Evolutionary conservation across 2,113 vertebrate genomes (phyloP).

Genomic region (Heteronetta atricapilla): DNA sequence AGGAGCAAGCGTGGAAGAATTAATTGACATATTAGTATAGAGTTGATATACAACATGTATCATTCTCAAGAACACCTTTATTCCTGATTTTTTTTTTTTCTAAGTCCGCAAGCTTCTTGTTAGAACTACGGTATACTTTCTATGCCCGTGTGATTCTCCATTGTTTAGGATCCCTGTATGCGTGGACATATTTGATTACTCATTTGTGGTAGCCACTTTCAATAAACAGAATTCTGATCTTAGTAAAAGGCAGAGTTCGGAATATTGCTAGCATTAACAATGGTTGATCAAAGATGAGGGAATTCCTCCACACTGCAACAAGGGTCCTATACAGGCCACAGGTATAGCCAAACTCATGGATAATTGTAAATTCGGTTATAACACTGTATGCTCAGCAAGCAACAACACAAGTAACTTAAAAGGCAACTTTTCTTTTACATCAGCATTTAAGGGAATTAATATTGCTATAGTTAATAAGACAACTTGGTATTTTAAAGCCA

Average conservation of each 20-base stretch:
- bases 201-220: background rate
- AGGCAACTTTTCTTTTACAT: background rate
- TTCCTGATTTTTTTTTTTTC: background rate
- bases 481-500: background rate
- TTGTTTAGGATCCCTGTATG: background rate
- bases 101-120: background rate
- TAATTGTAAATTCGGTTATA: background rate
- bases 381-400: background rate
- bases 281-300: background rate
- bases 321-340: background rate
- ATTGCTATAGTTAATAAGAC: background rate
- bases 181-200: background rate
- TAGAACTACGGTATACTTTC: background rate
- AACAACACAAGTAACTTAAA: rapidly evolving
- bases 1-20: background rate
- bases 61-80: background rate
- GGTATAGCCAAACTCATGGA: background rate
- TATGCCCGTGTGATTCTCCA: background rate
- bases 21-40: background rate
- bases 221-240: background rate
- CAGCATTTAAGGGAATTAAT: background rate
- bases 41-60: background rate
- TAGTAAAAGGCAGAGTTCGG: background rate
- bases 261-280: background rate
- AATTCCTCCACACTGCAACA: background rate